phyloP scores from a whole-genome alignment of 2,113 vertebrate genomes.

The Brevimyrus niger region DNA sequence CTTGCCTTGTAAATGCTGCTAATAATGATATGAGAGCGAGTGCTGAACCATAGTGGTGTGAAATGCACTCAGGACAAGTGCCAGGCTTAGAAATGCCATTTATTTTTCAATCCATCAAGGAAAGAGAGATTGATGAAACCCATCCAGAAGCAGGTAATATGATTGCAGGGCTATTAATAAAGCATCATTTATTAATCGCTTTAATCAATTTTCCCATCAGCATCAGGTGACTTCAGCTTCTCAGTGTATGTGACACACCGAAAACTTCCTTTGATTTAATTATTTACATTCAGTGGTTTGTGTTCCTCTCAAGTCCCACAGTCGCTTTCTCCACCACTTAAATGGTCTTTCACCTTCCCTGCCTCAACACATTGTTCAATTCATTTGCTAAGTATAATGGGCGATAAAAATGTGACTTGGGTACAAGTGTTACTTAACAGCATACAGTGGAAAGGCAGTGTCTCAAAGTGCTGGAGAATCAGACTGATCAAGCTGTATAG shows the following conservation, averaged over 20 bases:
- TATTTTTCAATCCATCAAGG: constrained; percentile 39
- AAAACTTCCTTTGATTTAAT: background rate
- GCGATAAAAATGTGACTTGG: background rate
- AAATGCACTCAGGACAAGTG: constrained; percentile 22
- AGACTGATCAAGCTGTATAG: background rate
- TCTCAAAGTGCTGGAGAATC: background rate
- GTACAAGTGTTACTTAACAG: background rate
- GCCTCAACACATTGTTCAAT: background rate
- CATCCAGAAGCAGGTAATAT: constrained; percentile 56
- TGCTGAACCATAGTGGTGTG: background rate
- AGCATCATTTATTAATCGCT: constrained; percentile 57
- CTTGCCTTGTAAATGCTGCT: background rate
- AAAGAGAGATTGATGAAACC: constrained; percentile 47
- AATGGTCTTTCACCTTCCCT: background rate
- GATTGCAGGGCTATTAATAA: constrained; percentile 59
- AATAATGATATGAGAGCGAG: background rate
- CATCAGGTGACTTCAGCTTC: constrained; percentile 37
- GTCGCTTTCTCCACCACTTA: background rate
- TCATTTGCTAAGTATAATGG: background rate
- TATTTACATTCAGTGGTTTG: background rate
- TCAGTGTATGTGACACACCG: background rate
- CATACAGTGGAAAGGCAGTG: background rate
- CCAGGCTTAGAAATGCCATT: constrained; percentile 35
- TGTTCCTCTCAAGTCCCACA: background rate
- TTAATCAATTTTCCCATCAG: constrained; percentile 48